phyloP scores from a whole-genome alignment of 2,113 vertebrate genomes.

The Misgurnus mizolepis region DNA sequence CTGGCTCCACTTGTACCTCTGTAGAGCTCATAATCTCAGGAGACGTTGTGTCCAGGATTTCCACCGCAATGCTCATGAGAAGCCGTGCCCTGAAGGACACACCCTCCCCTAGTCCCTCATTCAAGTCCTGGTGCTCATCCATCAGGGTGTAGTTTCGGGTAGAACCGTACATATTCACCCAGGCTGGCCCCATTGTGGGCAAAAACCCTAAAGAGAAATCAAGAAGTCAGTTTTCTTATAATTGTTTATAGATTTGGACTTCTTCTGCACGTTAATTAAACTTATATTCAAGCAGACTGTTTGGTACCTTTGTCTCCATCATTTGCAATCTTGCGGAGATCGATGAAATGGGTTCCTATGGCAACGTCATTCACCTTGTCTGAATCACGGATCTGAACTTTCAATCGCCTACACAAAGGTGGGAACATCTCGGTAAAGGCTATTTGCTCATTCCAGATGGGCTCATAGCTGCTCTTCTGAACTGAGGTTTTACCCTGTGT shows the following conservation, averaged over 20 bases:
- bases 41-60: constrained; percentile 91
- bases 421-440: constrained; percentile 97
- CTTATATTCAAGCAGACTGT: neutral
- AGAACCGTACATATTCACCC: constrained; percentile 98
- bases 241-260: neutral
- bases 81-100: constrained; percentile 95
- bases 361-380: constrained; percentile 98
- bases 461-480: constrained; percentile 97
- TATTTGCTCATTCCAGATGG: constrained; percentile 94
- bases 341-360: constrained; percentile 95
- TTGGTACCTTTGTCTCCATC: constrained; percentile 95
- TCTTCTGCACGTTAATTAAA: constrained; percentile 1
- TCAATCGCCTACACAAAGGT: constrained; percentile 91
- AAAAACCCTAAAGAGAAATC: constrained; percentile 82
- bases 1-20: constrained; percentile 87
- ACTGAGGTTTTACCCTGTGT: constrained; percentile 91
- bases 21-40: constrained; percentile 87
- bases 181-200: constrained; percentile 91
- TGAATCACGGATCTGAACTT: constrained; percentile 93
- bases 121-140: constrained; percentile 97
- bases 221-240: neutral
- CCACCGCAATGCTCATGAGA: constrained; percentile 86
- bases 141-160: constrained; percentile 93
- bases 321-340: constrained; percentile 90
- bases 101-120: constrained; percentile 92